Evolutionary conservation across 64 coral and sea anemone species (phyloP), one percentile per base, ranked within the genome.

Genomic region (Porites lutea): DNA sequence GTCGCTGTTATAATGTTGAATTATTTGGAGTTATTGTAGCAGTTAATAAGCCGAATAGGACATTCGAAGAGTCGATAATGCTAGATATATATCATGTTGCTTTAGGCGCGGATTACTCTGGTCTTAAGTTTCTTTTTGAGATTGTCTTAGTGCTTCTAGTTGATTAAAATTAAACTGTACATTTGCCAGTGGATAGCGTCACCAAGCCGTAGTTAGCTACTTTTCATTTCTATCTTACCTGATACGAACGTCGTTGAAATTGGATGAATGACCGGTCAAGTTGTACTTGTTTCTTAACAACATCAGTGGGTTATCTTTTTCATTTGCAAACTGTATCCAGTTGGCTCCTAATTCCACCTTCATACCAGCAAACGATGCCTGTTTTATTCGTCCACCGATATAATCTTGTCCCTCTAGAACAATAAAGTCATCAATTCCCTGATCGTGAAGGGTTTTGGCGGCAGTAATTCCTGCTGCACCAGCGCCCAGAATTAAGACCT

Each of bases 401-500:
- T 90, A 90, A 46, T 82, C 59, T n/a, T 90, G n/a, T 10, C 60
- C 88, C 23, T 90, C 88, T 3, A 90, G 77, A 8, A 90, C 48
- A 8, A 90, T 16, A 72, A 90, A 82, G 49, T 82, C 88, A 37
- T 52, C 65, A 12, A 90, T 49, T 8, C 50, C 50, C 10, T 72
- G 13, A 13, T 90, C 63, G 10, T 66, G 44, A 50, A 90, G 73
- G 0, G 78, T 82, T 7, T 65, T 69, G 0, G 75, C 88, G 3
- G 88, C 88, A 15, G 48, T 72, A 8, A 90, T 90, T 16, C 88
- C 88, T 2, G 88, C 63, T 11, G 59, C 12, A 22, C 88, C 88
- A 52, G 88, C 88, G 16, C 88, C 88, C 20, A 90, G 77, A 15
- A 90, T 81, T 4, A 90, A 16, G 13, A 90, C 88, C 10, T 78